Conservation (phyloP, 2,797 vertebrate species). For the Coendou prehensilis region DNA sequence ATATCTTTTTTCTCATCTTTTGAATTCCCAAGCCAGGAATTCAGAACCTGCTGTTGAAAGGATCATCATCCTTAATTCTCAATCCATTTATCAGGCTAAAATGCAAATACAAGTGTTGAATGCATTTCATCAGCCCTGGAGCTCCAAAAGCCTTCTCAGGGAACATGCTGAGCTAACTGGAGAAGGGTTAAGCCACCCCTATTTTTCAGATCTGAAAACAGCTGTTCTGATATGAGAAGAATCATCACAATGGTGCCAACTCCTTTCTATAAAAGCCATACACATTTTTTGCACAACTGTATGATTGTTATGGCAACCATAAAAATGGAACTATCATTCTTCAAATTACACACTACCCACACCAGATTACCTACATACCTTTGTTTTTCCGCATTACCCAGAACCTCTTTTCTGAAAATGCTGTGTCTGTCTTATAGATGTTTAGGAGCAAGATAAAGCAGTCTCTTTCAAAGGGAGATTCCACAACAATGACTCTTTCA, state of each 20-base stretch:
- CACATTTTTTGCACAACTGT: slow-evolving; percentile 87
- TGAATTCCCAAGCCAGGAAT: slow-evolving; percentile 84
- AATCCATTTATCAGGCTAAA: slow-evolving; percentile 84
- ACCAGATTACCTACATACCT: slow-evolving; percentile 28
- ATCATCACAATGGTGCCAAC: slow-evolving; percentile 84
- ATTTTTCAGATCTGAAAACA: slow-evolving; percentile 88
- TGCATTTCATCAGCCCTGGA: slow-evolving; percentile 81
- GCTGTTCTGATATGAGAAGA: slow-evolving; percentile 86
- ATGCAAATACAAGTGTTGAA: slow-evolving; percentile 86
- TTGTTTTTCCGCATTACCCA: slow-evolving; percentile 75
- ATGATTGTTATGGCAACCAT: slow-evolving; percentile 88
- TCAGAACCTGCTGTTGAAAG: slow-evolving; percentile 81
- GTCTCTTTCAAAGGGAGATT: slow-evolving; percentile 79
- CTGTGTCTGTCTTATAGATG: slow-evolving; percentile 78
- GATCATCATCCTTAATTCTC: slow-evolving; percentile 85
- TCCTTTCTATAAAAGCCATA: slow-evolving; percentile 82
- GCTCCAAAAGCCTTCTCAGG: slow-evolving; percentile 81
- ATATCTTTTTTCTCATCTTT: slow-evolving; percentile 74
- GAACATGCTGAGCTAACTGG: slow-evolving; percentile 84
- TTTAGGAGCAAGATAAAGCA: slow-evolving; percentile 82
- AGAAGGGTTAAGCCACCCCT: slow-evolving; percentile 83
- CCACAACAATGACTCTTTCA: slow-evolving; percentile 81
- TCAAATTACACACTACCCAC: slow-evolving; percentile 83
- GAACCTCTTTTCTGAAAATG: slow-evolving; percentile 83
- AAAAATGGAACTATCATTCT: slow-evolving; percentile 86